These are phyloP conservation scores for Lottia scabra DNA, from an alignment of 2,888 invertebrate species.

Conservation along the genomic window DNA sequence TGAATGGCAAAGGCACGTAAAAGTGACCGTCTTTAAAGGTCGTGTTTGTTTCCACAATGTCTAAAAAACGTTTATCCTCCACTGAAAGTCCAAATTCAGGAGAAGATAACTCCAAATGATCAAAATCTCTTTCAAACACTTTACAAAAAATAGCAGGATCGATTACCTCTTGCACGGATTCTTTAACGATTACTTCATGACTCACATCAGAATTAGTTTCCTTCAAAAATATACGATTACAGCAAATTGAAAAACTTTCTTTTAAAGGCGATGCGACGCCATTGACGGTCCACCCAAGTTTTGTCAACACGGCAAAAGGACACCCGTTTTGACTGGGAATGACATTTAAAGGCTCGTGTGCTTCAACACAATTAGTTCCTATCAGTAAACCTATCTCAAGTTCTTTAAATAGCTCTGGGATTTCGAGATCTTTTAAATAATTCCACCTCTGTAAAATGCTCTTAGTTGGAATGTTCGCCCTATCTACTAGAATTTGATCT, in stretches of 20 bases:
- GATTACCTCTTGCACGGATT: background rate
- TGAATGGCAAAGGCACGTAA: background rate
- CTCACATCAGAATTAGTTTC: background rate
- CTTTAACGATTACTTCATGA: background rate
- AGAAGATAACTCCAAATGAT: background rate
- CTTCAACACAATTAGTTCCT: background rate
- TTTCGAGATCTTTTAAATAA: background rate
- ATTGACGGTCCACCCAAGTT: no score
- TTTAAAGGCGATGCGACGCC: no score
- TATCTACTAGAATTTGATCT: conserved; percentile 6
- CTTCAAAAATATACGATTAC: background rate
- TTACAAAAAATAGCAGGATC: background rate
- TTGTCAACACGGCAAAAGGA: background rate
- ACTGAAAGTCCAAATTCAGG: background rate
- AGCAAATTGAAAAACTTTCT: background rate
- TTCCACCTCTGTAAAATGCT: conserved; percentile 6
- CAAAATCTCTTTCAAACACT: background rate
- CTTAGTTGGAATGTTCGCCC: conserved; percentile 6
- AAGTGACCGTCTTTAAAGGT: background rate
- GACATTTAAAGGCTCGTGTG: background rate
- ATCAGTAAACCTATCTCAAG: conserved; percentile 15
- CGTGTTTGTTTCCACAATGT: background rate
- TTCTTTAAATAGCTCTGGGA: background rate
- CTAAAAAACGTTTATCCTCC: background rate
- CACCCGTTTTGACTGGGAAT: background rate